Conservation (phyloP, 92 coral and sea anemone genomes). For the Parazoanthus darwini region DNA sequence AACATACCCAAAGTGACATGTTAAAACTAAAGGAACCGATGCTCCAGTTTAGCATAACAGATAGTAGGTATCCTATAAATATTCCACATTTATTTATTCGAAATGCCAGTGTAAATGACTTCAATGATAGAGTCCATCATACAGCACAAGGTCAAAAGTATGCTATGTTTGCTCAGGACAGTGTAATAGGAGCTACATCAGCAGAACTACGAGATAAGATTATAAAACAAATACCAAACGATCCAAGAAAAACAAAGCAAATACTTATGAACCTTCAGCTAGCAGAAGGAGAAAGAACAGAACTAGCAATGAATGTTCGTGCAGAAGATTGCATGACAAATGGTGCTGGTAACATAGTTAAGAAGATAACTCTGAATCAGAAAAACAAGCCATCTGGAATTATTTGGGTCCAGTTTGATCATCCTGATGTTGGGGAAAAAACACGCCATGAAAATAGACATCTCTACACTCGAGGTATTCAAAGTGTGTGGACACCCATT, state of each 20-base stretch:
- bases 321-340: slow-evolving; percentile 39
- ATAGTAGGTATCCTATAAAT: neutral
- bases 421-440: neutral
- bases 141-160: slow-evolving; percentile 54
- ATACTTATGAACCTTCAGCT: slow-evolving; percentile 48
- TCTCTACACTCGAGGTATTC: slow-evolving; percentile 51
- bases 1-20: slow-evolving; percentile 32
- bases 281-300: slow-evolving; percentile 52
- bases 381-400: neutral
- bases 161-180: slow-evolving; percentile 46
- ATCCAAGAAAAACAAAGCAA: slow-evolving; percentile 66
- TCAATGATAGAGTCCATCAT: slow-evolving; percentile 65
- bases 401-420: slow-evolving; percentile 53
- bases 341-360: slow-evolving; percentile 43
- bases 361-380: slow-evolving; percentile 1
- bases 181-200: slow-evolving; percentile 57
- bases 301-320: slow-evolving; percentile 36
- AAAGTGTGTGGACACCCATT: slow-evolving; percentile 67
- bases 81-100: slow-evolving; percentile 60
- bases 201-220: slow-evolving; percentile 46
- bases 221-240: slow-evolving; percentile 48
- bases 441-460: slow-evolving; percentile 33
- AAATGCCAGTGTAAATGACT: slow-evolving; percentile 63
- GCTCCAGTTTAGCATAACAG: slow-evolving; percentile 42
- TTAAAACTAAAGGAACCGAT: slow-evolving; percentile 53